A percentile compares a stretch with the other conserved stretches of the same genome.
phyloP scores from a whole-genome alignment of 64 coral and sea anemone species.

The Dendronephthya gigantea region DNA sequence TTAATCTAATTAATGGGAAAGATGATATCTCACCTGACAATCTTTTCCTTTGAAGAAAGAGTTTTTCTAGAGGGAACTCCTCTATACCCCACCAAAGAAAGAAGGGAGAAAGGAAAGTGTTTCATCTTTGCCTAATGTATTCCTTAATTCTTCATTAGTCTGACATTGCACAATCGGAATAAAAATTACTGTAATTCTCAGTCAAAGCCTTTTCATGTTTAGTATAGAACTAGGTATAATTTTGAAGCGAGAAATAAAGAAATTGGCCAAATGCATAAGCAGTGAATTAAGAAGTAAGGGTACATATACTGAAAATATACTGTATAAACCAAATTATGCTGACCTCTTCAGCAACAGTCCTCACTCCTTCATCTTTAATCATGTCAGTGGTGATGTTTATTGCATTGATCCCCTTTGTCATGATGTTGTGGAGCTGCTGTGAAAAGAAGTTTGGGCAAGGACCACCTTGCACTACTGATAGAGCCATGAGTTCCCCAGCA shows the following conservation, averaged over 20 bases:
- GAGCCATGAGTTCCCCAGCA: neutral
- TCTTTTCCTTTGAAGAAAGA: neutral
- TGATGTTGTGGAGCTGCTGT: neutral
- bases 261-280: neutral
- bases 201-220: neutral
- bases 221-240: neutral
- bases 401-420: neutral
- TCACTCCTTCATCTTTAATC: neutral
- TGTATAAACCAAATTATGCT: neutral
- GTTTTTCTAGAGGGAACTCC: neutral
- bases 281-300: neutral
- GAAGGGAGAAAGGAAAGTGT: neutral
- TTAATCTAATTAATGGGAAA: too few relatives aligned
- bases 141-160: neutral
- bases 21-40: neutral
- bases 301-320: too few relatives aligned
- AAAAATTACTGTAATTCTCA: neutral
- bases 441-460: conserved; percentile 7
- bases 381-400: neutral
- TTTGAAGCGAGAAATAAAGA: too few relatives aligned
- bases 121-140: neutral
- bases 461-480: conserved; percentile 8
- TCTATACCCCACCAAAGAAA: neutral
- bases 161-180: neutral
- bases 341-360: neutral